phyloP scores from a whole-genome alignment of 2,113 vertebrate species.

The Phoxinus phoxinus region DNA sequence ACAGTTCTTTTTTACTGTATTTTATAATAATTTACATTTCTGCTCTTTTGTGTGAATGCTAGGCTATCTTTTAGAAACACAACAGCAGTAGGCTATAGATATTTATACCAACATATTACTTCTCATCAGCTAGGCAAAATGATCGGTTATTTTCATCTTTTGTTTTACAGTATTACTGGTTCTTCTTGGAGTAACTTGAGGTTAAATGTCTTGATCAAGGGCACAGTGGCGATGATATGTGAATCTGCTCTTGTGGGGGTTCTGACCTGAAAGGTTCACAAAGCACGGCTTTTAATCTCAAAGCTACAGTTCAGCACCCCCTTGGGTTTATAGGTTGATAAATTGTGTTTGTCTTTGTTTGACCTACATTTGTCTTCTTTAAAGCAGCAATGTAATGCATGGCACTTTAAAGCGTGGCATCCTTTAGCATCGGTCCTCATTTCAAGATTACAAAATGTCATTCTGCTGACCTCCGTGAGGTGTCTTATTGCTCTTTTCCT shows the following conservation, averaged over 20 bases:
- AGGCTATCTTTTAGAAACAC: background rate
- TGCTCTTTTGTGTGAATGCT: background rate
- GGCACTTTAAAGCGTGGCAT: slow-evolving; percentile 11
- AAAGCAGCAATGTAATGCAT: background rate
- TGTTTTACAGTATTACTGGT: background rate
- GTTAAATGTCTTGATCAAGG: background rate
- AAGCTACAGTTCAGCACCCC: background rate
- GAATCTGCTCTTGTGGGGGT: background rate
- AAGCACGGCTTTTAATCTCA: background rate
- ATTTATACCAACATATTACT: background rate
- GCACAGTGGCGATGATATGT: background rate
- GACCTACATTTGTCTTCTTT: slow-evolving; percentile 43
- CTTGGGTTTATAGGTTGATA: slow-evolving; percentile 15
- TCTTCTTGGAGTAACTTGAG: background rate
- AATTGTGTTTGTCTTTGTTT: background rate
- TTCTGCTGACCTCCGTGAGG: slow-evolving; percentile 18
- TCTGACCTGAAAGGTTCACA: background rate
- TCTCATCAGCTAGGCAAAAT: background rate
- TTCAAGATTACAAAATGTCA: slow-evolving; percentile 1
- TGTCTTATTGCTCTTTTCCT: slow-evolving; percentile 25
- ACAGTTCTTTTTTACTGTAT: background rate
- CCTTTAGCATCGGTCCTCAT: background rate
- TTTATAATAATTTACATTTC: background rate
- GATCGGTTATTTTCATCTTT: background rate
- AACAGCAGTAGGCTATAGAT: background rate